Base-by-base conservation (phyloP, 2,888 invertebrate genomes). In the Drosophila monieri region DNA sequence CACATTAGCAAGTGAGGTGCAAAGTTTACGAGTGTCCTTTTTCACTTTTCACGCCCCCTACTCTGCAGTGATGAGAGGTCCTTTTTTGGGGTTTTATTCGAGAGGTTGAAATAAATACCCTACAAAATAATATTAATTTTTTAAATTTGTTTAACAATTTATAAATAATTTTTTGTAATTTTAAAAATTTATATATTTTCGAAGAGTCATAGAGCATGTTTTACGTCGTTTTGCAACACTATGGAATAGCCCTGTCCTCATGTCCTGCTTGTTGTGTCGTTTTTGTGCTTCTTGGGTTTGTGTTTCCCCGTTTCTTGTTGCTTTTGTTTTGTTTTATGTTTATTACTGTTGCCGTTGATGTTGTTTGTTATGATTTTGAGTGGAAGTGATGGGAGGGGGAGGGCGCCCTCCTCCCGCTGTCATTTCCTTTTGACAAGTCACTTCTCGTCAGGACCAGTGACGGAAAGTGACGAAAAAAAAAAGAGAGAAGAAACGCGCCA, bases 1-100 rank as follows among this genome's bases (percentile, higher is more conserved):
- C 81, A 86, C 85, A 80, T 80, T 86, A 80, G 87, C 81, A 80
- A 80, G 81, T 76, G 87, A 80, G 80, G 80, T 86, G 80, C 78
- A 85, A 80, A 80, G 85, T 78, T 86, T 73, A 87, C 81, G 85
- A 86, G 85, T 81, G 81, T 80, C 78, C 81, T 65, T 86, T 85
- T 65, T 53, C 67, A 51, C 57, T 52, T 48, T 23, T 30, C 27
- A 27, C 9, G 27, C 15, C 48, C 12, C 6, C 6, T 10, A 8
- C 35, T 18, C 27, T 27, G 6, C 48, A 35, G 15, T 51, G 9
- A 3, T 30, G 4, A 5, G 32, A 35, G n/a, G n/a, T 35, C 35
- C 35, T 35, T 35, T 35, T 35, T 6, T 1, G n/a, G 35, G 3
- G 8, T 27, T 27, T 4, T 35, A 14, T n/a, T n/a, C 10, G n/a